Base-by-base conservation (phyloP, 2,113 vertebrate species). In the Dicentrarchus labrax region DNA sequence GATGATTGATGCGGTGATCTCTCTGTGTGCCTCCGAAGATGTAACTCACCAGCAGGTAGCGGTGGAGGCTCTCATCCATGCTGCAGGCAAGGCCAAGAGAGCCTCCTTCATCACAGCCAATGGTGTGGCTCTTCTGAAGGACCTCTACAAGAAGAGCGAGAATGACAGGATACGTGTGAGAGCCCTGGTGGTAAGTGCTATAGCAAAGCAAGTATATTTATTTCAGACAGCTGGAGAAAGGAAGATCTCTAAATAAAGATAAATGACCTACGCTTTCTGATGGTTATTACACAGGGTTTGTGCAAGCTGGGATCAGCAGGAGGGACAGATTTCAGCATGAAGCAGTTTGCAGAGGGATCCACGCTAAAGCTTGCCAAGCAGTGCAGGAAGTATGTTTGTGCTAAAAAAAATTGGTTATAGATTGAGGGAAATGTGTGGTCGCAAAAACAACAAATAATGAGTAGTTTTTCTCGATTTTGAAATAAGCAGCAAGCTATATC, bases 311-410 rank as follows among this genome's bases (percentile, higher is more conserved):
- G 98, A 19, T 99, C 98, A 0, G 98, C 98, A 0, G 98, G 98
- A 22, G 98, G 98, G 62, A 99, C 98, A 0, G 98, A 99, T 91
- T 99, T 98, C 85, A 99, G 98, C 96, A 98, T 99, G 98, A 99
- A 99, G 93, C 98, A 99, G 94, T 99, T 99, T 95, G 98, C 98
- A 0, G 98, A 99, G 85, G 98, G 98, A 81, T 99, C 98, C 50
- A 99, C 98, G 0, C 95, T 97, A 85, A 99, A 98, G 65, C 87
- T 99, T 50, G 97, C 98, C 90, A 99, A 98, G 91, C 98, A 99
- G 91, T 99, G 98, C 93, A 96, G 98, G 78, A 99, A 99, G 98
- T 99, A 94, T 91, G 98, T 24, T 39, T 43, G 6, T 22, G n/a
- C 66, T 36, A 47, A 30, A 30, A 30, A 2, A 30, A 30, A 38